Evolutionary conservation across 2,888 invertebrate genomes (phyloP).

Genomic region (Agrochola circellaris): DNA sequence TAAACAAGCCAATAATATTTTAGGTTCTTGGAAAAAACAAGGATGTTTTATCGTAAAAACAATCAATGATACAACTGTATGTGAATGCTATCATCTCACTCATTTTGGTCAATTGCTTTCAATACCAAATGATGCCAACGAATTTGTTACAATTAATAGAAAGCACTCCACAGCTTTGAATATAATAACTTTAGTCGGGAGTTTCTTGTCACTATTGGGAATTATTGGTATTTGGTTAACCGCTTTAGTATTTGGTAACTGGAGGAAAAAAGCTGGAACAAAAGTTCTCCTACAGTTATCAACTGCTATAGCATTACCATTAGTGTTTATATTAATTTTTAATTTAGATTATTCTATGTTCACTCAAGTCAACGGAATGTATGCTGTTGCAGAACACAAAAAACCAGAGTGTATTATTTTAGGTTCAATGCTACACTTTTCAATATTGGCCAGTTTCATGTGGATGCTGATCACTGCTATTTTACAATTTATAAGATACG

Average conservation of each 20-base stretch:
- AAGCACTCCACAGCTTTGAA: conserved; percentile 87
- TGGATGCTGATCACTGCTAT: conserved; percentile 94
- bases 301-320: conserved; percentile 91
- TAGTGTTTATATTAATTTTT: conserved; percentile 85
- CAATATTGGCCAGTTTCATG: conserved; percentile 92
- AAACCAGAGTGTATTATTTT: conserved; percentile 89
- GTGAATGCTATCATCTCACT: conserved; percentile 91
- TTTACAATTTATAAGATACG: conserved; percentile 93
- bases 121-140: conserved; percentile 64
- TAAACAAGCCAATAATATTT: conserved; percentile 64
- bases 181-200: conserved; percentile 91
- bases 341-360: conserved; percentile 81
- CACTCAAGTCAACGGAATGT: conserved; percentile 70
- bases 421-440: conserved; percentile 92
- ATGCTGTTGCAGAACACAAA: conserved; percentile 72
- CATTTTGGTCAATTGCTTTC: conserved; percentile 91
- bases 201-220: conserved; percentile 90
- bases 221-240: conserved; percentile 91
- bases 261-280: conserved; percentile 92
- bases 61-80: conserved; percentile 77
- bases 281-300: conserved; percentile 92
- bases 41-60: conserved; percentile 86
- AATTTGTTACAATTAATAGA: conserved; percentile 50
- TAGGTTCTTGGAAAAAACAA: conserved; percentile 90
- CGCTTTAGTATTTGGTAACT: conserved; percentile 90